Percentiles rank a stretch among this genome's conserved stretches.
phyloP scores from a whole-genome alignment of 2,888 invertebrate species.

The Spilosoma lubricipeda region DNA sequence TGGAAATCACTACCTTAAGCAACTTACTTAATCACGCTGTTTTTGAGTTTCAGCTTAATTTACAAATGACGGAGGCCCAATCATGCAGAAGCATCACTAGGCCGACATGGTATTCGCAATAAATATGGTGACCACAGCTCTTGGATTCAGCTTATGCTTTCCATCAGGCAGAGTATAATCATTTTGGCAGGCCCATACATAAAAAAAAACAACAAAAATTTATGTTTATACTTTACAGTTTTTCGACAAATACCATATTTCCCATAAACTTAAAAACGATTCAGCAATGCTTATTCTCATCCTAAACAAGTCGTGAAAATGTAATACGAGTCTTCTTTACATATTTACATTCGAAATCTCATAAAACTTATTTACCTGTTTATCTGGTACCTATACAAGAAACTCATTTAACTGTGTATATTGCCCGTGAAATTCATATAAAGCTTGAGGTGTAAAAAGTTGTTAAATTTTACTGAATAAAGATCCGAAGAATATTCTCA shows the following conservation, averaged over 20 bases:
- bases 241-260: neutral
- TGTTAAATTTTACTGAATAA: slow-evolving; percentile 56
- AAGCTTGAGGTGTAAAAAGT: slow-evolving; percentile 57
- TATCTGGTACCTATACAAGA: slow-evolving; percentile 18
- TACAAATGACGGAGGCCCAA: no score
- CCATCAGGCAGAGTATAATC: no score
- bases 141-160: no score
- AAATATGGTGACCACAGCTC: no score
- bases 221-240: no score
- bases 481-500: slow-evolving; percentile 54
- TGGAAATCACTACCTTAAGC: no score
- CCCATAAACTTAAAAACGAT: neutral
- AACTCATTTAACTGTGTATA: slow-evolving; percentile 42
- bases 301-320: slow-evolving; percentile 1
- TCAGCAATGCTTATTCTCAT: no score
- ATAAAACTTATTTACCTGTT: slow-evolving; percentile 28
- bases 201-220: no score
- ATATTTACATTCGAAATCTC: slow-evolving; percentile 19
- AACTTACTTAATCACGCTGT: no score
- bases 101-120: no score
- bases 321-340: slow-evolving; percentile 10
- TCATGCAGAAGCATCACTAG: no score
- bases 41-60: neutral
- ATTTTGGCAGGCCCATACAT: no score
- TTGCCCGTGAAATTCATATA: slow-evolving; percentile 58